Conservation (phyloP, 2,888 invertebrate species). For the Tenthredo distinguenda region DNA sequence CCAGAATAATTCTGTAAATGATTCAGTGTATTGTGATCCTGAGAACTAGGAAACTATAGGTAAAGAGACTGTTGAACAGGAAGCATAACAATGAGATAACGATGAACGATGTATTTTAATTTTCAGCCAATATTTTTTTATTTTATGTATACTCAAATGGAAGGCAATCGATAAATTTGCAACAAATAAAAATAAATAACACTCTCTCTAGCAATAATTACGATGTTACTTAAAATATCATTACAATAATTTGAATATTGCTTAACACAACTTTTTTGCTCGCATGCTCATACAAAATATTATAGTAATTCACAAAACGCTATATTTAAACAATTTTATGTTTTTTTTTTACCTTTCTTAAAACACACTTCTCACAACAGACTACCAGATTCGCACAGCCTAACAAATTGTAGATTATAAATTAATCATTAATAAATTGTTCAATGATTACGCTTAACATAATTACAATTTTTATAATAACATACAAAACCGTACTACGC, state of each 20-base stretch:
- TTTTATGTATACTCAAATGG: slow-evolving; percentile 78
- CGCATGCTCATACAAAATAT: slow-evolving; percentile 71
- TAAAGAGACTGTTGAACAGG: background rate
- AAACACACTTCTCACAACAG: slow-evolving; percentile 65
- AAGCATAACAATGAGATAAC: background rate
- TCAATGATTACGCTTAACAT: slow-evolving; percentile 62
- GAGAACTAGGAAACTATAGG: background rate
- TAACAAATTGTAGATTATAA: slow-evolving; percentile 67
- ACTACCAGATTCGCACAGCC: slow-evolving; percentile 77
- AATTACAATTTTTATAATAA: slow-evolving; percentile 44
- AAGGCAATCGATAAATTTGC: slow-evolving; percentile 78
- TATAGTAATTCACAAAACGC: slow-evolving; percentile 56
- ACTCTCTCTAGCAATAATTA: slow-evolving; percentile 77
- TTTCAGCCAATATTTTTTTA: slow-evolving; percentile 67
- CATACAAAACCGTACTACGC: slow-evolving; percentile 50
- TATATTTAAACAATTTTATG: slow-evolving; percentile 54
- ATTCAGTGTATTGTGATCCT: background rate
- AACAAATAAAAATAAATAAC: slow-evolving; percentile 79
- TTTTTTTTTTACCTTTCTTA: slow-evolving; percentile 52
- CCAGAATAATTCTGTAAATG: too few relatives aligned
- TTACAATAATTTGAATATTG: slow-evolving; percentile 73
- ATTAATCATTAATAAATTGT: slow-evolving; percentile 71
- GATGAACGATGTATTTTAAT: slow-evolving; percentile 9
- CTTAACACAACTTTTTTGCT: slow-evolving; percentile 68
- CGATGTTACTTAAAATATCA: slow-evolving; percentile 70